Evolutionary conservation across 2,797 vertebrate species (phyloP), one percentile per base, ranked within the genome.

Genomic region (Pseudopleuronectes americanus): DNA sequence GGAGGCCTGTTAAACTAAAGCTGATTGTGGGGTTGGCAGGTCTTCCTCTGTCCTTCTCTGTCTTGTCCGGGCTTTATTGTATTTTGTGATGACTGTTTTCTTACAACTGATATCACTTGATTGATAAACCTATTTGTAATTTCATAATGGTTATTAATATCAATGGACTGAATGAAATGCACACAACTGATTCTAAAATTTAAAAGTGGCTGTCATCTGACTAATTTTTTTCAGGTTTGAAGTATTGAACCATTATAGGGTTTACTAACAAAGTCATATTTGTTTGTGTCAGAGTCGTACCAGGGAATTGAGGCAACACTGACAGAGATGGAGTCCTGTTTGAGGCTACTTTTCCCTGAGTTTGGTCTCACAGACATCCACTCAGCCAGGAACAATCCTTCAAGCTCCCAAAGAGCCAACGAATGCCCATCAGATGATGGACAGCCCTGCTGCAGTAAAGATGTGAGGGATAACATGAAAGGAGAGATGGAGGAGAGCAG

Each of bases 271-370:
- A 19, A 38, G n/a, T 36, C 0, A 71, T 21, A 1, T 69, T n/a
- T 78, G 21, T 55, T 58, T 79, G 10, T 71, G 10, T 71, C 66
- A 99, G 98, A 98, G 51, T 90, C 92, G 51, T 85, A 89, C 2
- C 81, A 79, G 14, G 97, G 97, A 58, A 95, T 98, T 5, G 68
- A 93, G 48, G 70, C 86, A 13, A 93, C 94, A 0, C 72, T 99
- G 81, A 96, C 87, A 0, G 96, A 98, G 92, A 95, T 97, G 90
- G 95, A 99, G 31, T 96, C 89, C 77, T 98, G 97, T 71, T 95
- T 98, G 88, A 90, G 16, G 56, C 93, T 99, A 33, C 90, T 99
- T 21, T 74, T 96, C 63, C 95, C 96, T 0, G 92, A 93, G 54
- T 94, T 97, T 14, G 59, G 76, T n/a, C 26, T 89, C 2, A 56